These are phyloP conservation scores for Himalopsyche japonica DNA, from an alignment of 2,888 invertebrate species.

Conservation along the genomic window DNA sequence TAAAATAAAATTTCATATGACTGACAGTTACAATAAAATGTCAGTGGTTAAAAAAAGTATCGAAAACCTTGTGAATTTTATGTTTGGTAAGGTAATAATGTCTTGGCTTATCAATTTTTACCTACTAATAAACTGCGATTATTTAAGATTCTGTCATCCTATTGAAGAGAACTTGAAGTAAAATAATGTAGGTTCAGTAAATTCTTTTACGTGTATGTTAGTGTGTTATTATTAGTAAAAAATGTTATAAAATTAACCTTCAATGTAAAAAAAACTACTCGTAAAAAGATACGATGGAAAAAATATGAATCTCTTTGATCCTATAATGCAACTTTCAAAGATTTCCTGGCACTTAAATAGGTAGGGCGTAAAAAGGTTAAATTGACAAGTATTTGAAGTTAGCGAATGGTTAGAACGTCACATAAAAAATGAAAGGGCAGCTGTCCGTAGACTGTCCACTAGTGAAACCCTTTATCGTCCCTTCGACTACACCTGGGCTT, in stretches of 20 bases:
- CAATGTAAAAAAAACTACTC: neutral
- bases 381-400: neutral
- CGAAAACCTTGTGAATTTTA: too few relatives aligned
- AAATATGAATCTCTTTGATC: neutral
- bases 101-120: too few relatives aligned
- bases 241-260: neutral
- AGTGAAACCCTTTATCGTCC: slow-evolving; percentile 8
- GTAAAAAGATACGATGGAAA: neutral
- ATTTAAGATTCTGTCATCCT: too few relatives aligned
- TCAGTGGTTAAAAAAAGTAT: too few relatives aligned
- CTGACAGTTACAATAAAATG: too few relatives aligned
- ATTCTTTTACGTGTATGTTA: too few relatives aligned
- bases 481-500: slow-evolving; percentile 13
- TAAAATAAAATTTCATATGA: too few relatives aligned
- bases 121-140: too few relatives aligned
- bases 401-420: neutral
- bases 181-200: too few relatives aligned
- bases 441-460: slow-evolving; percentile 7
- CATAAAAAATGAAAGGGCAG: slow-evolving; percentile 4
- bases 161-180: too few relatives aligned
- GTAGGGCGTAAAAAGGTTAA: neutral
- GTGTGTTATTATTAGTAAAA: too few relatives aligned
- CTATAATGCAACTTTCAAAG: neutral
- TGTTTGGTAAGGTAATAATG: too few relatives aligned
- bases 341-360: neutral